Conservation (phyloP, 2,797 vertebrate species). For the Ciconia nigra region DNA sequence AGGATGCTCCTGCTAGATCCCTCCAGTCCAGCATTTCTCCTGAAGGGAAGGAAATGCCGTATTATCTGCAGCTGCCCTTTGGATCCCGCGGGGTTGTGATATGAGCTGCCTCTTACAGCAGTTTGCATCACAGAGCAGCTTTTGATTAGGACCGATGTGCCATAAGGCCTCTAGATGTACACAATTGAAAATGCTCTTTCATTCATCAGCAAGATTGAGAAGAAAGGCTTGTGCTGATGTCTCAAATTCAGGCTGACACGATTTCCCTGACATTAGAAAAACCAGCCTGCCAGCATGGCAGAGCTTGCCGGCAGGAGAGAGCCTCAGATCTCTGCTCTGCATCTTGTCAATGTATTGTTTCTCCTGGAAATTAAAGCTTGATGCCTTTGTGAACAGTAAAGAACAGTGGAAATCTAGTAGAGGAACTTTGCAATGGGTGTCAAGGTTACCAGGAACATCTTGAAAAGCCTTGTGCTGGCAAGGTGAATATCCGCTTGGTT, state of each 20-base stretch:
- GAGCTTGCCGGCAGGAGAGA: neutral
- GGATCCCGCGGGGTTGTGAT: neutral
- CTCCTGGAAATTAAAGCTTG: conserved; percentile 23
- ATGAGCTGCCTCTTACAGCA: conserved; percentile 15
- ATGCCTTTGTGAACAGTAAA: neutral
- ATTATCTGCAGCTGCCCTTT: neutral
- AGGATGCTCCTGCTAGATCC: neutral
- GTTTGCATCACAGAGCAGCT: neutral
- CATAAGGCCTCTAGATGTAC: conserved; percentile 34
- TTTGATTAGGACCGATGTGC: conserved; percentile 57
- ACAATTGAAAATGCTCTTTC: conserved; percentile 65
- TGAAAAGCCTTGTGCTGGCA: neutral
- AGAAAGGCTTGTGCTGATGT: conserved; percentile 64
- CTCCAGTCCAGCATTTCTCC: neutral
- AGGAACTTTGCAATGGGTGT: neutral
- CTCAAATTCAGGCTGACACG: conserved; percentile 39
- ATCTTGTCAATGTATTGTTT: neutral
- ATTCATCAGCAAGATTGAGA: conserved; percentile 65
- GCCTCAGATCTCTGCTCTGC: conserved; percentile 56
- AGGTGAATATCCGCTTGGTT: neutral
- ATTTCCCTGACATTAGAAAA: conserved; percentile 56
- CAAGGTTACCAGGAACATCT: neutral
- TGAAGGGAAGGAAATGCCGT: neutral
- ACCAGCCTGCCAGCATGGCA: neutral
- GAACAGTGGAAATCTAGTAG: neutral